Base-by-base conservation (phyloP, 2,888 invertebrate genomes). In the Theodoxus fluviatilis region DNA sequence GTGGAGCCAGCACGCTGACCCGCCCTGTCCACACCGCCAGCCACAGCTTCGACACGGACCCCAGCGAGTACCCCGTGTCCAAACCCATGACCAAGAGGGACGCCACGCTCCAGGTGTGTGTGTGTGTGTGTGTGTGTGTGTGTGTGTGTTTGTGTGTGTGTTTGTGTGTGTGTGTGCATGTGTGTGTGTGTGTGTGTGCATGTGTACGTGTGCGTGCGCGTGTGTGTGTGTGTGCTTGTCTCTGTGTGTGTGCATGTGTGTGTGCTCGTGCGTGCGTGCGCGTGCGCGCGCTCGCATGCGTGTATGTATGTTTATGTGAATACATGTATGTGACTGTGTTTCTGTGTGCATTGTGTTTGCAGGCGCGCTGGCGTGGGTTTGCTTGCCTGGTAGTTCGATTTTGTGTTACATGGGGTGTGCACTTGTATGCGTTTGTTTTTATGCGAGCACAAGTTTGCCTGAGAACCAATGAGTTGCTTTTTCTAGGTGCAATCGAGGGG, bases 21-120 rank as follows among this genome's bases (percentile, higher is more conserved):
- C 89, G 94, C 43, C 89, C 89, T 0, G 83, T 91, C 1, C 93
- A 94, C 0, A 90, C 90, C 22, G 94, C 92, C 0, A 89, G 88
- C 7, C 94, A 94, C 85, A 89, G 88, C 52, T 94, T 90, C 82
- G 92, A 92, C 68, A 92, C 92, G 0, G 90, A 92, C 75, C n/a
- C n/a, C n/a, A n/a, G n/a, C n/a, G n/a, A n/a, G n/a, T n/a, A n/a
- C n/a, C n/a, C n/a, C n/a, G n/a, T n/a, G n/a, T n/a, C n/a, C n/a
- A n/a, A n/a, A 47, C 18, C 47, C 2, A 47, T 47, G 47, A 22
- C 47, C 18, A 22, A 47, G 47, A 18, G 18, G 47, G 18, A 47
- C 18, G 18, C 22, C 22, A 3, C 18, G 55, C 55, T 55, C 22
- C 7, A 12, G 22, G 7, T n/a, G 12, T 55, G 12, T 52, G 52